Base-by-base conservation (phyloP, 2,888 invertebrate genomes). In the Thereva unica region DNA sequence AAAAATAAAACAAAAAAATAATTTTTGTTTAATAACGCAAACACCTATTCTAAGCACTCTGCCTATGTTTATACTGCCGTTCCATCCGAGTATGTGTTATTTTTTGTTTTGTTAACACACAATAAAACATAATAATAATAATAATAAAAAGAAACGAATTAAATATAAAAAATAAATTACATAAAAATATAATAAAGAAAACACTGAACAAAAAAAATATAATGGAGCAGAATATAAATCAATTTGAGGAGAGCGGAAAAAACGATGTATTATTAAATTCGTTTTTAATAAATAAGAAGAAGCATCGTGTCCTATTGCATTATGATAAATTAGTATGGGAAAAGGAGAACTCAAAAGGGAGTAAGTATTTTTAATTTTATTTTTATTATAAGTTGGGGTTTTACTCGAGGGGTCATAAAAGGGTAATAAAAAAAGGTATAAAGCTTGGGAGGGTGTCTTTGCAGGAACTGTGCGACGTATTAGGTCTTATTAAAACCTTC, bases 261-360 rank as follows among this genome's bases (percentile, higher is more conserved):
- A 54, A 63, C 42, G 78, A 80, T 69, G 77, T 81, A 67, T 71
- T 81, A 68, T 73, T 85, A 35, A 85, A 84, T 72, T 86, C 85
- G 70, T 88, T 88, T 77, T 78, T 84, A 55, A 83, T 85, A 67
- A 84, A 84, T 71, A 86, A 85, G 74, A 87, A 86, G 77, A 82
- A 85, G 72, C 85, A 84, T 75, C 83, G 85, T 69, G 87, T 87
- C 10, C 84, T 87, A 77, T 84, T 87, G 71, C 86, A 87, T 77
- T 84, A 83, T 63, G 84, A 85, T 70, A 84, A 82, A 64, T 78
- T 88, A 67, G 85, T 86, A 55, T 88, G 88, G 88, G 87, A 88
- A 74, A 85, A 84, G 54, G 83, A 84, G 34, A 69, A 67, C 37
- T 44, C 67, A 7, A 84, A 85, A 64, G 82, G 82, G 75, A 82